A percentile compares a stretch with the other conserved stretches of the same genome.
phyloP scores from a whole-genome alignment of 2,888 invertebrate genomes.

The Deroplatys truncata region DNA sequence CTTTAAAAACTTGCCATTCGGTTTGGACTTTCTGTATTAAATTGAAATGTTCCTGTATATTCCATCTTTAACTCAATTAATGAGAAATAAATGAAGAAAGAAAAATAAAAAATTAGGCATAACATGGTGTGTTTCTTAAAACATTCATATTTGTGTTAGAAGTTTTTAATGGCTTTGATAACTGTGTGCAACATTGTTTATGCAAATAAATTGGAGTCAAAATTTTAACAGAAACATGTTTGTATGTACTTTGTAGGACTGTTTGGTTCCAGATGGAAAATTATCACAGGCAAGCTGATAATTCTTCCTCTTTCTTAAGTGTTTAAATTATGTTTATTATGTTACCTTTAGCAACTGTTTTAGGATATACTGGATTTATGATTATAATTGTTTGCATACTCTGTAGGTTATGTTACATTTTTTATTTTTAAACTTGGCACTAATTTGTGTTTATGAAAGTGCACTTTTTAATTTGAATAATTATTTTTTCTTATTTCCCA shows the following conservation, averaged over 20 bases:
- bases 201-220: neutral
- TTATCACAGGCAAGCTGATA: constrained; percentile 33
- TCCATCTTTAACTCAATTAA: neutral
- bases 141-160: neutral
- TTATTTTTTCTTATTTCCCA: neutral
- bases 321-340: constrained; percentile 13
- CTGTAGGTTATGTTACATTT: neutral
- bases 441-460: constrained; percentile 5
- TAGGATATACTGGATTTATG: neutral
- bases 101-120: neutral
- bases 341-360: neutral
- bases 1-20: neutral
- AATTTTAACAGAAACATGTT: constrained; percentile 25
- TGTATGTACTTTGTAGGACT: constrained; percentile 32
- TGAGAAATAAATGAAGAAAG: neutral
- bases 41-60: neutral
- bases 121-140: neutral
- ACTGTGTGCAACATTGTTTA: neutral
- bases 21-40: neutral
- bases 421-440: constrained; percentile 12
- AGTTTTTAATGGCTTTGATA: neutral
- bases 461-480: neutral
- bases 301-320: constrained; percentile 29
- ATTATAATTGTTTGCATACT: neutral
- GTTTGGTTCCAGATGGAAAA: constrained; percentile 33